Conservation (phyloP, 1,140 invertebrate genomes). For the Microplitis mediator region DNA sequence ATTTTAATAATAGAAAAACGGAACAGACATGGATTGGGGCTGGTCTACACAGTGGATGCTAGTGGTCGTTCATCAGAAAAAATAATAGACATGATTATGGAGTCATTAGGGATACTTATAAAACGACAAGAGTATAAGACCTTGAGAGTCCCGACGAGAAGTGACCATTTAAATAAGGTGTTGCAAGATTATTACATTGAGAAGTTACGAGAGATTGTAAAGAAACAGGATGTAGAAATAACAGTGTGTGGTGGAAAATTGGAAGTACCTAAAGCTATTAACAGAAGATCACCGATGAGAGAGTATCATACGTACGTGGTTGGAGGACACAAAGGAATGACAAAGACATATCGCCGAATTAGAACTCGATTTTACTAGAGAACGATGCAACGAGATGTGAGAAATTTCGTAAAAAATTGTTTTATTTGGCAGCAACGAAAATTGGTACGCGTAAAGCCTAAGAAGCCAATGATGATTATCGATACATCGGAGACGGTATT, state of each 20-base stretch:
- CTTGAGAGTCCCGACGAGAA: no score
- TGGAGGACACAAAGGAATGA: no score
- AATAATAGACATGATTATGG: no score
- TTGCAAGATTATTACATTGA: not conserved
- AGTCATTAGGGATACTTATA: not conserved
- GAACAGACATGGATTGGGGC: no score
- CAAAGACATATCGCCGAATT: not conserved
- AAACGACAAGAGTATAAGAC: not conserved
- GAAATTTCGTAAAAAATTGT: not conserved
- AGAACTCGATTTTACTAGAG: no score
- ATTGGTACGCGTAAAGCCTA: not conserved
- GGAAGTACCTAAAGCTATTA: not conserved
- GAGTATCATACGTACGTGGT: no score
- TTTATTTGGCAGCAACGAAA: not conserved
- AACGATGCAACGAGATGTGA: no score
- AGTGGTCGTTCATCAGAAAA: no score
- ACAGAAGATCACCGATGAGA: not conserved
- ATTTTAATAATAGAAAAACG: no score
- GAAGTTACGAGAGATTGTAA: not conserved
- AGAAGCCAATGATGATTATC: not conserved
- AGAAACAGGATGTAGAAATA: not conserved
- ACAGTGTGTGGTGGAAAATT: not conserved
- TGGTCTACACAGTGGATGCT: no score
- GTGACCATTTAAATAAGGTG: no score
- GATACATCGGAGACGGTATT: not conserved